phyloP scores from a whole-genome alignment of 2,113 vertebrate species.

The Protobothrops flavoviridis region DNA sequence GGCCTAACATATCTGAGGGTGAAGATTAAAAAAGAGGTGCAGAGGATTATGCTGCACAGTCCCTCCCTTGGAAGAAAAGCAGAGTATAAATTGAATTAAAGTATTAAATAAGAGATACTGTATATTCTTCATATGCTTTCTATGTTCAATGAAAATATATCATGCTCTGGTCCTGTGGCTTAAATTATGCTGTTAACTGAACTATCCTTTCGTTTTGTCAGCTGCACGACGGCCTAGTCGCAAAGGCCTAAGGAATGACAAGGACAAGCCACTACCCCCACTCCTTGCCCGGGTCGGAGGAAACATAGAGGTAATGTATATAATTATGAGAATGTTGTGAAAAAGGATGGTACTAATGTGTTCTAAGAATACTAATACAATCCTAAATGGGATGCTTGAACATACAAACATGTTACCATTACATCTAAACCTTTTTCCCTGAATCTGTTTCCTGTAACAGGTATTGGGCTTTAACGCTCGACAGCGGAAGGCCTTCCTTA shows the following conservation, averaged over 20 bases:
- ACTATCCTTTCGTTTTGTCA: constrained; percentile 52
- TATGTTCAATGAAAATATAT: background rate
- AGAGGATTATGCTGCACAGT: background rate
- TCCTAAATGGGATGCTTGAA: background rate
- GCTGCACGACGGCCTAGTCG: constrained; percentile 91
- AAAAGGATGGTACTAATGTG: background rate
- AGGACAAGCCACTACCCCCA: constrained; percentile 95
- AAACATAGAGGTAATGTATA: constrained; percentile 87
- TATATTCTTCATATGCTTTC: background rate
- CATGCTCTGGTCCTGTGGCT: fast-evolving
- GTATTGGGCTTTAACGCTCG: constrained; percentile 96
- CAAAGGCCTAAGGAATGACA: constrained; percentile 93
- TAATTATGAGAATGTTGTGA: background rate
- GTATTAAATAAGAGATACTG: background rate
- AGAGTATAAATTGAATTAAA: background rate
- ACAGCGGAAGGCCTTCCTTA: constrained; percentile 97
- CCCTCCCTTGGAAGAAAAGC: background rate
- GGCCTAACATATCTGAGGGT: background rate
- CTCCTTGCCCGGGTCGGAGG: constrained; percentile 94
- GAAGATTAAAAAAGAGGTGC: background rate
- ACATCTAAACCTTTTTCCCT: background rate
- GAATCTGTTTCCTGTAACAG: constrained; percentile 54
- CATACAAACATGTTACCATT: background rate
- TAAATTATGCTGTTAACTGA: background rate
- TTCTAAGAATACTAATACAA: background rate